Percentiles rank a stretch among this genome's conserved stretches.
Conservation (phyloP, 2,113 vertebrate species). For the Sorex araneus region DNA sequence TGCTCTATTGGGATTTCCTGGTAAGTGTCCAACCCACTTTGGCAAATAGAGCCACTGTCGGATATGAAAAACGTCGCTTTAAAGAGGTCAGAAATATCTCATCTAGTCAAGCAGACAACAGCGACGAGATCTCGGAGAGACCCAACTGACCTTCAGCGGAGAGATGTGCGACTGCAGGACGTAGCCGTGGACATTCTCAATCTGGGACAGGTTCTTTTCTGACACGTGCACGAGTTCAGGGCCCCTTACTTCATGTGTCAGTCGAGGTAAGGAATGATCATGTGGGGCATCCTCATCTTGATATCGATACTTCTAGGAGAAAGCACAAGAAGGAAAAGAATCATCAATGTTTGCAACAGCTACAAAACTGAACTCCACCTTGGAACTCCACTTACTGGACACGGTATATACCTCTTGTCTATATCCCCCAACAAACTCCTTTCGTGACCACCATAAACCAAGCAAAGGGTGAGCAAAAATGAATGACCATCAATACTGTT, state of each 20-base stretch:
- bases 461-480: not conserved
- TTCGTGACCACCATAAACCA: not conserved
- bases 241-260: conserved; percentile 94
- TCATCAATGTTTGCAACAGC: conserved; percentile 30
- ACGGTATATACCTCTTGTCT: not conserved
- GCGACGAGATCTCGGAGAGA: not conserved
- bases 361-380: not conserved
- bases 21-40: not conserved
- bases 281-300: conserved; percentile 96
- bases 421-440: not conserved
- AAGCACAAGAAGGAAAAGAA: conserved; percentile 47
- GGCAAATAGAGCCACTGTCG: not conserved
- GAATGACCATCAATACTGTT: not conserved
- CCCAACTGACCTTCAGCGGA: conserved; percentile 95
- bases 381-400: not conserved
- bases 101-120: not conserved
- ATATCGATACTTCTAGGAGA: conserved; percentile 94
- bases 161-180: conserved; percentile 98
- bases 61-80: conserved; percentile 10
- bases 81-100: not conserved
- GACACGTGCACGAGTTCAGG: conserved; percentile 98
- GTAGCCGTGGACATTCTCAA: conserved; percentile 98
- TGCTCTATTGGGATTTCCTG: not conserved
- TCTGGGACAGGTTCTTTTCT: conserved; percentile 98
- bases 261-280: conserved; percentile 95